Percentiles rank a stretch among this genome's conserved stretches.
Conservation (phyloP, 2,113 vertebrate species). For the Rynchops niger region DNA sequence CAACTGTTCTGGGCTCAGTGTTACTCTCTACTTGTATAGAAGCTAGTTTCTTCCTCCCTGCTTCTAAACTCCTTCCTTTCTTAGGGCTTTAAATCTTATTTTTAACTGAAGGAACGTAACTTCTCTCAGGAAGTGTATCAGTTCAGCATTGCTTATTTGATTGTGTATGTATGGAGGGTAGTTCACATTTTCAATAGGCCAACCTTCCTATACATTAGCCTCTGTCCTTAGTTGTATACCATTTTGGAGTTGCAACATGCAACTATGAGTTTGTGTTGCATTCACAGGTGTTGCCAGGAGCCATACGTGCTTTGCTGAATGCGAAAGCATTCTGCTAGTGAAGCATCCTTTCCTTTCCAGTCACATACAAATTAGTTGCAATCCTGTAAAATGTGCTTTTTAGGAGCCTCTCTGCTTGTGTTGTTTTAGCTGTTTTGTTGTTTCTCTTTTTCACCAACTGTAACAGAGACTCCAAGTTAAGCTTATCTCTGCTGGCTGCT, state of each 20-base stretch:
- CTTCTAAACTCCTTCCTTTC: background rate
- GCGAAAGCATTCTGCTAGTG: background rate
- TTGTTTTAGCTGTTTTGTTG: background rate
- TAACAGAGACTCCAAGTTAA: background rate
- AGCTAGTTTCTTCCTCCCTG: background rate
- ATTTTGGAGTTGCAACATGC: background rate
- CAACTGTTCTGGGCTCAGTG: accelerated
- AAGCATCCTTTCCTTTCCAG: background rate
- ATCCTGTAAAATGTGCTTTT: background rate
- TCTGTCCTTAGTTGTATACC: background rate
- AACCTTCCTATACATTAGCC: background rate
- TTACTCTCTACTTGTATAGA: background rate
- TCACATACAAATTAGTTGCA: accelerated
- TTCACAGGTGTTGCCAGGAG: background rate
- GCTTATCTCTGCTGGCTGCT: background rate
- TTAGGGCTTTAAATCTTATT: background rate
- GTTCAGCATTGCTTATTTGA: background rate
- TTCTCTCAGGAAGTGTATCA: background rate
- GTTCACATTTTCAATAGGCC: background rate
- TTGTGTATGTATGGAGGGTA: background rate
- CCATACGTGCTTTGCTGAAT: accelerated
- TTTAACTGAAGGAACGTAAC: background rate
- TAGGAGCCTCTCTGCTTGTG: background rate
- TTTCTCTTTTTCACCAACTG: background rate
- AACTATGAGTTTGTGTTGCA: background rate